Conservation (phyloP, 1,140 invertebrate genomes). For the Drosophila watanabei region DNA sequence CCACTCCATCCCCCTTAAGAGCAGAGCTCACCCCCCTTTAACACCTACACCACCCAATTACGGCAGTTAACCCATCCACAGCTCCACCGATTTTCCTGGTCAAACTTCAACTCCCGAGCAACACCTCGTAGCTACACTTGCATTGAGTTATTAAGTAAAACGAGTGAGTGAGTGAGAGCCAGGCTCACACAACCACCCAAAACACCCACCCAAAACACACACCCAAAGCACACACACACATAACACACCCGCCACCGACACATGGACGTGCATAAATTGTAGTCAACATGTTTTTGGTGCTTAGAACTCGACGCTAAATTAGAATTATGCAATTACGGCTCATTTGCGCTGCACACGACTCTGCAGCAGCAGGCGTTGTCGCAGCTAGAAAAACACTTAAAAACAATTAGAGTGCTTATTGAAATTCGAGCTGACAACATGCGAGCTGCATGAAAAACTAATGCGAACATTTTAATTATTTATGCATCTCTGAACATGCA, state of each 20-base stretch:
- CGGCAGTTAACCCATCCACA: slow-evolving; percentile 11
- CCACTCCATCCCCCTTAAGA: neutral
- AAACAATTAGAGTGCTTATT: slow-evolving; percentile 84
- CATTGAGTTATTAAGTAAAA: slow-evolving; percentile 51
- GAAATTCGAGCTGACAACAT: slow-evolving; percentile 72
- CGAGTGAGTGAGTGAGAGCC: slow-evolving; percentile 23
- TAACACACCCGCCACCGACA: neutral
- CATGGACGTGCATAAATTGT: slow-evolving; percentile 62
- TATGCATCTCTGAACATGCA: slow-evolving; percentile 66
- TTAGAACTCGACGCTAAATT: slow-evolving; percentile 77
- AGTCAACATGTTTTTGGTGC: slow-evolving; percentile 71
- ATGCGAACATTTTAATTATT: slow-evolving; percentile 75
- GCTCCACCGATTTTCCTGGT: slow-evolving; percentile 18
- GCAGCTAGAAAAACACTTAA: slow-evolving; percentile 78
- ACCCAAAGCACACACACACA: neutral
- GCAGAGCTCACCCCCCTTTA: neutral
- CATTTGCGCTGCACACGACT: slow-evolving; percentile 65
- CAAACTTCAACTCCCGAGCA: slow-evolving; percentile 22
- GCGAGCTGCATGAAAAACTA: slow-evolving; percentile 67
- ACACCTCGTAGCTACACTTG: slow-evolving; percentile 25
- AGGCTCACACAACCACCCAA: neutral
- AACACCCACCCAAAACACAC: neutral
- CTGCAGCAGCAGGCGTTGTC: slow-evolving; percentile 5
- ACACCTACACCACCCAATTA: slow-evolving; percentile 51
- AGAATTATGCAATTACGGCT: slow-evolving; percentile 84